Evolutionary conservation across 2,888 invertebrate genomes (phyloP), one percentile per base, ranked within the genome.

Genomic region (Melanotus villosus): DNA sequence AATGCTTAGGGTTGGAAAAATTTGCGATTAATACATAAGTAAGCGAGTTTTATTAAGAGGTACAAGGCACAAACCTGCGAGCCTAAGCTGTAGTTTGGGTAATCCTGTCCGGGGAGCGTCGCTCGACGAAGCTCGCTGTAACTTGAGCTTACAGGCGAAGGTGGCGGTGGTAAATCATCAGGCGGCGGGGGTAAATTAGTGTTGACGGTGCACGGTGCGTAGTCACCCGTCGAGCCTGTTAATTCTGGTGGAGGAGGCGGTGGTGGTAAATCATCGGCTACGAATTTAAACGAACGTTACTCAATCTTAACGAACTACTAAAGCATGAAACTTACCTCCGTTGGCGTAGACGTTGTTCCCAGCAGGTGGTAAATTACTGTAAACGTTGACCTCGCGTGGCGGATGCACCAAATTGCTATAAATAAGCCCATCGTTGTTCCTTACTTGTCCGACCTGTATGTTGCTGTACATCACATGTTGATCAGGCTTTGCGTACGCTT

Each of bases 141-240:
- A 76, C 95, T 95, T 1, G 95, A 96, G 79, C 95, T 95, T 0
- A 96, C 96, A 1, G 96, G 96, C 70, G 95, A 95, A 6, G 95
- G 95, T 4, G 96, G 95, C 16, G 94, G 93, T 65, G 92, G 89
- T 72, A 92, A 87, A 73, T 94, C 93, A 58, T 88, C 84, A 0
- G 88, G 86, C 4, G 88, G 87, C 5, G 88, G 88, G 5, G 86
- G 84, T 12, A 85, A 76, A 50, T 86, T 85, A 0, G 84, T 85
- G 64, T 85, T 85, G 18, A 86, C 83, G 23, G 82, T 80, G 68
- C 84, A 85, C 19, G 85, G 85, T 54, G 76, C 82, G 70, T 86
- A 86, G 63, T 86, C 86, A 0, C 76, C 77, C 23, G 80, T 52
- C 14, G 82, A 85, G 0, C 87, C 84, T 23, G 88, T 86, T 68